These are phyloP conservation scores for Cosmorhoe ocellata DNA, from an alignment of 2,888 invertebrate genomes.

Conservation along the genomic window DNA sequence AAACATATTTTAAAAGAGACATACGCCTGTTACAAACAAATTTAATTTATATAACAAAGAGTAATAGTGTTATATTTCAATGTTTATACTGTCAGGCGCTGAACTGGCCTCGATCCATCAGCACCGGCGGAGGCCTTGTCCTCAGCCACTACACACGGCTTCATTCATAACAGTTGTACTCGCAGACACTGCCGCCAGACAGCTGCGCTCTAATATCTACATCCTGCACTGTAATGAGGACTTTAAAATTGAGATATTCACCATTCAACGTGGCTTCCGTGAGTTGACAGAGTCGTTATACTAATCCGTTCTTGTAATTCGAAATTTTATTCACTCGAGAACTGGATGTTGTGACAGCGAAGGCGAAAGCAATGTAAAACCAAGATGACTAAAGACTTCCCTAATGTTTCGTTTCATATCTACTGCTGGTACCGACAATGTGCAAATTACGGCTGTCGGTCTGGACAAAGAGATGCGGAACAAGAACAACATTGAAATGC, in stretches of 20 bases:
- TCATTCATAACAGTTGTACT: constrained; percentile 36
- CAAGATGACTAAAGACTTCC: constrained; percentile 33
- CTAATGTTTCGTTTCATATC: constrained; percentile 30
- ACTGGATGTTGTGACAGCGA: constrained; percentile 28
- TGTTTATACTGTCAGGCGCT: constrained; percentile 27
- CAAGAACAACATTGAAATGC: constrained; percentile 33
- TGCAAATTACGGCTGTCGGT: constrained; percentile 17
- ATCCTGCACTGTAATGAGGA: constrained; percentile 21
- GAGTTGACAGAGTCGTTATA: constrained; percentile 25
- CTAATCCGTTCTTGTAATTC: constrained; percentile 24
- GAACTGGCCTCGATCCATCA: constrained; percentile 36
- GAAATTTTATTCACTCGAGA: constrained; percentile 24
- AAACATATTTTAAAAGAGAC: constrained; percentile 8
- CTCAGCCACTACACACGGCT: constrained; percentile 31
- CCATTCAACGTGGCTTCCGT: constrained; percentile 24
- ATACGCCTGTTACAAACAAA: constrained; percentile 17
- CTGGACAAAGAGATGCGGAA: constrained; percentile 31
- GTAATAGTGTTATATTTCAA: constrained; percentile 28
- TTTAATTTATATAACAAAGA: constrained; percentile 22
- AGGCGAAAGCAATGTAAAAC: constrained; percentile 26
- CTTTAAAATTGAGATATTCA: constrained; percentile 26
- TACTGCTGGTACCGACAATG: constrained; percentile 30
- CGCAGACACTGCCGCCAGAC: constrained; percentile 21
- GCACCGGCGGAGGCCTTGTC: constrained; percentile 33
- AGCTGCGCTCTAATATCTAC: constrained; percentile 17